Conservation (phyloP, 2,113 vertebrate genomes). For the Panurus biarmicus region DNA sequence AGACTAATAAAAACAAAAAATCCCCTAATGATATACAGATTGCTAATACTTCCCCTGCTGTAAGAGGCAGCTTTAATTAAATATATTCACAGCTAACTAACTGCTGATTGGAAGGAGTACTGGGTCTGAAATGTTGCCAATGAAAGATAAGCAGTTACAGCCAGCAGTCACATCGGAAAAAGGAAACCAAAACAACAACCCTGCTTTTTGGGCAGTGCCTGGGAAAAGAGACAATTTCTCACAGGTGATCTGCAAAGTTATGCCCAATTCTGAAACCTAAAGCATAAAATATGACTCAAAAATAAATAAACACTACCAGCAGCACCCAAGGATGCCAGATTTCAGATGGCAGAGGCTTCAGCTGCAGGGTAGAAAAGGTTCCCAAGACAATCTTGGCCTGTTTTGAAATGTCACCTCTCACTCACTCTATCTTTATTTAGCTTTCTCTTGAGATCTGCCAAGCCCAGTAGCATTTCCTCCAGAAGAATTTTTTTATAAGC, state of each 20-base stretch:
- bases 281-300: not conserved
- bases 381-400: not conserved
- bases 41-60: not conserved
- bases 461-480: conserved; percentile 11
- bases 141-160: not conserved
- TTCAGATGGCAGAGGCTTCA: not conserved
- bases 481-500: not conserved
- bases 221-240: not conserved
- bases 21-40: not conserved
- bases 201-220: not conserved
- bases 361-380: not conserved
- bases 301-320: not conserved
- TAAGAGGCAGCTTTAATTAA: conserved; percentile 31
- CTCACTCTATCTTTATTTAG: not conserved
- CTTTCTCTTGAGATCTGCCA: not conserved
- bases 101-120: not conserved
- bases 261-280: not conserved
- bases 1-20: not conserved
- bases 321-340: not conserved
- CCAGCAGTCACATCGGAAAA: not conserved
- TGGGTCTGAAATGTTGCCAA: not conserved
- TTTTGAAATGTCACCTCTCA: not conserved
- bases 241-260: not conserved
- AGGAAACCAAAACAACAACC: not conserved
- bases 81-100: conserved; percentile 10